Percentiles rank a stretch among this genome's conserved stretches.
phyloP scores from a whole-genome alignment of 2,113 vertebrate genomes.

The Columba livia region DNA sequence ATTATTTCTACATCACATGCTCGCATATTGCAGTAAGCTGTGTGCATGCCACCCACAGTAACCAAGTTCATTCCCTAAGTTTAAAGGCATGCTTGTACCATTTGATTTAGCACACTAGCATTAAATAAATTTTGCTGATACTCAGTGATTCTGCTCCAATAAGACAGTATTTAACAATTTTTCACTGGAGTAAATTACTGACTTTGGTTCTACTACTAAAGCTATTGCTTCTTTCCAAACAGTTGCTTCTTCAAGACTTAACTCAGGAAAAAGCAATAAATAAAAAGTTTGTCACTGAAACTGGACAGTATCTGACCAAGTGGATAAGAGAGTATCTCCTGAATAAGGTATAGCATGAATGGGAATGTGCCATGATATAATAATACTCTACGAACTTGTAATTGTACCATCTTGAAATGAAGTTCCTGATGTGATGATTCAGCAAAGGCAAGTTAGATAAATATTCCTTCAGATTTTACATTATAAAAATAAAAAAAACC shows the following conservation, averaged over 20 bases:
- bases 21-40: background rate
- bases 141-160: background rate
- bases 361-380: background rate
- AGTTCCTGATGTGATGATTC: background rate
- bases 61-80: background rate
- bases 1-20: background rate
- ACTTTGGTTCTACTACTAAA: background rate
- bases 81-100: background rate
- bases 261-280: background rate
- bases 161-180: background rate
- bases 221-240: background rate
- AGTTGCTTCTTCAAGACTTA: background rate
- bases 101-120: background rate
- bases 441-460: background rate
- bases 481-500: background rate
- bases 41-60: fast-evolving
- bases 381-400: background rate
- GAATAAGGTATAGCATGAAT: background rate
- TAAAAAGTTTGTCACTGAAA: background rate
- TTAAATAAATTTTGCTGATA: background rate
- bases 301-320: background rate
- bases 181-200: background rate
- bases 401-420: background rate
- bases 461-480: constrained; percentile 4
- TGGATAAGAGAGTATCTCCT: background rate